phyloP scores from a whole-genome alignment of 2,888 invertebrate species.

The Brachycybe producta region DNA sequence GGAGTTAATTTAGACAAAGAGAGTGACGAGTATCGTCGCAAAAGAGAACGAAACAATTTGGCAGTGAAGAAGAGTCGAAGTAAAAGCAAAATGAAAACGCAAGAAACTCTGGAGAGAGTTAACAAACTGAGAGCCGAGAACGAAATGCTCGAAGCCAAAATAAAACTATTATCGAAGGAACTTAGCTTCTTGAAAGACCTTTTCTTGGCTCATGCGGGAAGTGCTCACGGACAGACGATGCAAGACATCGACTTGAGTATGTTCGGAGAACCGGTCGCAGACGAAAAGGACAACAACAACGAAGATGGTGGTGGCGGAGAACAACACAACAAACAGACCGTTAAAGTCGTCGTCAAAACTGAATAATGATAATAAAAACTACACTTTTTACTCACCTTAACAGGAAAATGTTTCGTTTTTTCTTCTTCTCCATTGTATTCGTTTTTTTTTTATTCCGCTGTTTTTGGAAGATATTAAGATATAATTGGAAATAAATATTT shows the following conservation, averaged over 20 bases:
- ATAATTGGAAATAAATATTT: too few species aligned
- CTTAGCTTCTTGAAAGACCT: slow-evolving; percentile 65
- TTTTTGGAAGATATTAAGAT: too few species aligned
- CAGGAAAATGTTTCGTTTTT: too few species aligned
- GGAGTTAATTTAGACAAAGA: slow-evolving; percentile 21
- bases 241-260: slow-evolving; percentile 29
- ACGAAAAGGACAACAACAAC: not conserved
- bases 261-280: slow-evolving; percentile 3
- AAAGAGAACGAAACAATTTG: slow-evolving; percentile 27
- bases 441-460: too few species aligned
- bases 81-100: slow-evolving; percentile 26
- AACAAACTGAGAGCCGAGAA: slow-evolving; percentile 63
- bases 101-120: slow-evolving; percentile 58
- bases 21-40: slow-evolving; percentile 26
- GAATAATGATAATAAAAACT: too few species aligned
- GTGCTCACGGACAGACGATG: slow-evolving; percentile 29
- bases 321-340: too few species aligned
- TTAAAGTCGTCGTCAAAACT: too few species aligned
- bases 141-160: slow-evolving; percentile 63
- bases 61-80: slow-evolving; percentile 28
- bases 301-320: too few species aligned
- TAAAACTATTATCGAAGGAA: slow-evolving; percentile 65
- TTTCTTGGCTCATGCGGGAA: slow-evolving; percentile 65
- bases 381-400: too few species aligned
- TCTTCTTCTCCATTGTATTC: too few species aligned